Conservation (phyloP, 2,888 invertebrate genomes). For the Pachycephus smyrnensis region DNA sequence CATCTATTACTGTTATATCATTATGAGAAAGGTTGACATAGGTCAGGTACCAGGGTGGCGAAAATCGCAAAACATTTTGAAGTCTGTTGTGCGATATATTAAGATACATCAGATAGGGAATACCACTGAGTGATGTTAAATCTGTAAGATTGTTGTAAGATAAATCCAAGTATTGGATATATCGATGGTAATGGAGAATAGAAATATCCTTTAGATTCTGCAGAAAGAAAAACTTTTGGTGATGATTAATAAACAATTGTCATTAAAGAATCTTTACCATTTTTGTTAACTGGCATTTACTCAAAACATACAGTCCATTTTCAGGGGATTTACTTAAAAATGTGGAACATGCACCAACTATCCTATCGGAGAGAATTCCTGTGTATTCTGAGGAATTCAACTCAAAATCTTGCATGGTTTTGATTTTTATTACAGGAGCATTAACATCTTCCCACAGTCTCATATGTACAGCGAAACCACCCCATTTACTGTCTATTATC, state of each 20-base stretch:
- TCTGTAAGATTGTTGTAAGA: slow-evolving; percentile 71
- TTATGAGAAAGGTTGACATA: slow-evolving; percentile 74
- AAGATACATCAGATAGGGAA: slow-evolving; percentile 72
- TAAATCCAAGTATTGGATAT: slow-evolving; percentile 73
- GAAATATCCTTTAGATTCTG: slow-evolving; percentile 69
- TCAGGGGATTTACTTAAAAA: slow-evolving; percentile 71
- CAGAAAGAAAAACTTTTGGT: slow-evolving; percentile 27
- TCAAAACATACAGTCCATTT: slow-evolving; percentile 69
- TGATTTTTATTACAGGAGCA: slow-evolving; percentile 40
- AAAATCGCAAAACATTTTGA: slow-evolving; percentile 69
- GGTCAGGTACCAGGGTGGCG: slow-evolving; percentile 73
- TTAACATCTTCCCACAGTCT: slow-evolving; percentile 45
- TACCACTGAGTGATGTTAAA: slow-evolving; percentile 68
- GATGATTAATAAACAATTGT: slow-evolving; percentile 7
- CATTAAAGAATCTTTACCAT: slow-evolving; percentile 42
- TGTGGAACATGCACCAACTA: slow-evolving; percentile 69
- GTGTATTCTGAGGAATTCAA: slow-evolving; percentile 49
- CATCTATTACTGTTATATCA: slow-evolving; percentile 69
- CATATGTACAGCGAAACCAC: slow-evolving; percentile 38
- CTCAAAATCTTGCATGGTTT: slow-evolving; percentile 22
- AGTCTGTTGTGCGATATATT: slow-evolving; percentile 72
- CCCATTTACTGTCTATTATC: slow-evolving; percentile 45
- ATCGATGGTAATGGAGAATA: slow-evolving; percentile 70
- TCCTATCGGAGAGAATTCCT: slow-evolving; percentile 70
- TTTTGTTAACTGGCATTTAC: slow-evolving; percentile 69